A percentile compares a stretch with the other conserved stretches of the same genome.
phyloP scores from a whole-genome alignment of 2,888 invertebrate species.

The Cryptocheilus praepositus region DNA sequence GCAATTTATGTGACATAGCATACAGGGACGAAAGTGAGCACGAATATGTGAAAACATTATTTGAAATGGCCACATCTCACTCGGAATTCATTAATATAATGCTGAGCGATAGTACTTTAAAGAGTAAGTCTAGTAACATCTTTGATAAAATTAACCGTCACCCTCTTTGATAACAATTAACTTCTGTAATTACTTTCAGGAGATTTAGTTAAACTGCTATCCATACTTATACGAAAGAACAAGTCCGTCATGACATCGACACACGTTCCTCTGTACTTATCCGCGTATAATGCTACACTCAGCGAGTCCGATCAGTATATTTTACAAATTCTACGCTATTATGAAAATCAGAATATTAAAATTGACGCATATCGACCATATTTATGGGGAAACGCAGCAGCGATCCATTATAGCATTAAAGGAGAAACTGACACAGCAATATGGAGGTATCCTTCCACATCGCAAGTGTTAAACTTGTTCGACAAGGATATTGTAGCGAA shows the following conservation, averaged over 20 bases:
- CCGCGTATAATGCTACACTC: conserved; percentile 86
- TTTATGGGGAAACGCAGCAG: conserved; percentile 89
- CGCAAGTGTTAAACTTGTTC: conserved; percentile 84
- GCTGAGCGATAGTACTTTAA: conserved; percentile 74
- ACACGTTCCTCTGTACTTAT: conserved; percentile 86
- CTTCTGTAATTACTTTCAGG: conserved; percentile 63
- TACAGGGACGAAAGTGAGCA: conserved; percentile 77
- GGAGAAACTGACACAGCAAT: conserved; percentile 78
- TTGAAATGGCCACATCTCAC: conserved; percentile 86
- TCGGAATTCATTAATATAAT: conserved; percentile 86
- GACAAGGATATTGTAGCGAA: conserved; percentile 80
- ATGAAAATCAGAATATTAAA: conserved; percentile 82
- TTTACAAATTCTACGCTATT: conserved; percentile 80
- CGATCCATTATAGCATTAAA: conserved; percentile 84
- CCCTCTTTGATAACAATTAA: background rate
- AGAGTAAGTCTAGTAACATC: no score
- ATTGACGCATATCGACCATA: conserved; percentile 85
- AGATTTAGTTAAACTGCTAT: conserved; percentile 81
- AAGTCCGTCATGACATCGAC: conserved; percentile 80
- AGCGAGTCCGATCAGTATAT: conserved; percentile 83
- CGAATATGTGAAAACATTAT: conserved; percentile 77
- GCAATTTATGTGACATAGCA: conserved; percentile 78
- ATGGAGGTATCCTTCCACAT: conserved; percentile 84
- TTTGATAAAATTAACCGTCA: conserved; percentile 1
- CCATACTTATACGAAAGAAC: conserved; percentile 80